phyloP scores from a whole-genome alignment of 2,888 invertebrate species.

The Phengaris alcon region DNA sequence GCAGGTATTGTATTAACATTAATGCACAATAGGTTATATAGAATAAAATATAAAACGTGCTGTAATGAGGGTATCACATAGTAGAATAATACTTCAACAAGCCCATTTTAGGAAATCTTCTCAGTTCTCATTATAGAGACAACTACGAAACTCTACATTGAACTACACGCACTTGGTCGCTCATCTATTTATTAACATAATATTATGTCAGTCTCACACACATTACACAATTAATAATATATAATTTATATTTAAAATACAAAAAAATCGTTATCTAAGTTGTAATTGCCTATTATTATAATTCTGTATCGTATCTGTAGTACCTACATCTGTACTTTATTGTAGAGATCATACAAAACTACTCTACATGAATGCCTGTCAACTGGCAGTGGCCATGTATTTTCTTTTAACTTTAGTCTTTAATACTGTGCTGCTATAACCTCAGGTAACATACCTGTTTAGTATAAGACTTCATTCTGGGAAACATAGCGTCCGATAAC shows the following conservation, averaged over 20 bases:
- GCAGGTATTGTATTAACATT: too few species aligned
- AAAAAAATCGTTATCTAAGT: not conserved
- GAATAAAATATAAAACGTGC: too few species aligned
- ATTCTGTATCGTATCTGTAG: not conserved
- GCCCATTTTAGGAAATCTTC: not conserved
- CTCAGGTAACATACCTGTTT: not conserved
- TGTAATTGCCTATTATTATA: not conserved
- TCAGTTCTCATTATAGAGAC: not conserved
- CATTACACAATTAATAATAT: not conserved
- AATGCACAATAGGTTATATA: too few species aligned
- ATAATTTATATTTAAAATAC: not conserved
- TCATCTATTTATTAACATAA: not conserved
- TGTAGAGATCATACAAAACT: not conserved
- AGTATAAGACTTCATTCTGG: not conserved
- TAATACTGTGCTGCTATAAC: not conserved
- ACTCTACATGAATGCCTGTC: not conserved
- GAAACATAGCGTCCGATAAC: slow-evolving; percentile 19
- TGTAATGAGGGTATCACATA: not conserved
- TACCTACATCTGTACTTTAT: not conserved
- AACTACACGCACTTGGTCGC: not conserved
- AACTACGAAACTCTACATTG: not conserved
- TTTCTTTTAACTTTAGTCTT: too few species aligned
- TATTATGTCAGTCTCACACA: not conserved
- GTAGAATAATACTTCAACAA: not conserved
- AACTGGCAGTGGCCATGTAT: not conserved